These are phyloP conservation scores for Pagrus major DNA, from an alignment of 2,113 vertebrate species.

Conservation along the genomic window DNA sequence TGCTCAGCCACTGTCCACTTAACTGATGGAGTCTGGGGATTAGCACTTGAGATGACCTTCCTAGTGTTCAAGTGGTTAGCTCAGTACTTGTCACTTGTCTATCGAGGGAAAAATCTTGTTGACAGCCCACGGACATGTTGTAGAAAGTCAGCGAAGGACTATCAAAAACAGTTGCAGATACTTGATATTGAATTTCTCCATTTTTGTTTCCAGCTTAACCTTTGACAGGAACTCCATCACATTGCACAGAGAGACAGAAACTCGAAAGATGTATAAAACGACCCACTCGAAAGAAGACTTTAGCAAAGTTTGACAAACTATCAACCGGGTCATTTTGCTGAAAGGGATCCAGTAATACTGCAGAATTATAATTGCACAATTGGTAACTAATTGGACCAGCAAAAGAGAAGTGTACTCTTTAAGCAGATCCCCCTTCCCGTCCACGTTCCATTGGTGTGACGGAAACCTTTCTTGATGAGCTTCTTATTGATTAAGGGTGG, in stretches of 20 bases:
- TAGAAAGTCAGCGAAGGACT: neutral
- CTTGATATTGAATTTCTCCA: neutral
- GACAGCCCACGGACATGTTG: neutral
- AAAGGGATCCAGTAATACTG: neutral
- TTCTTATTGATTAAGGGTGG: slow-evolving; percentile 78
- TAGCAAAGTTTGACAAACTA: neutral
- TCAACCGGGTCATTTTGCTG: neutral
- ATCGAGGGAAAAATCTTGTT: slow-evolving; percentile 8
- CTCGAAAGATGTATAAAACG: neutral
- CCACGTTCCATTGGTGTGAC: slow-evolving; percentile 55
- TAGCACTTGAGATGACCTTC: slow-evolving; percentile 34
- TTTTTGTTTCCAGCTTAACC: neutral
- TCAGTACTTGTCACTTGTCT: slow-evolving; percentile 1
- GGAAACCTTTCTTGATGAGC: slow-evolving; percentile 73
- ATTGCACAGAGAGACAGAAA: neutral
- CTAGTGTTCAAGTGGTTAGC: neutral
- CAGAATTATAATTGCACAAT: neutral
- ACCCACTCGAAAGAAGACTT: neutral
- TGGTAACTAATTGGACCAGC: slow-evolving; percentile 27
- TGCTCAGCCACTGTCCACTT: slow-evolving; percentile 27
- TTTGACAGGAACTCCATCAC: neutral
- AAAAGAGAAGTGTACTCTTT: slow-evolving; percentile 39
- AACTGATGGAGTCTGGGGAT: slow-evolving; percentile 49
- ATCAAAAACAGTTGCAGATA: neutral
- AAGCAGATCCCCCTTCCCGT: slow-evolving; percentile 41